A percentile compares a stretch with the other conserved stretches of the same genome.
These are phyloP conservation scores for Mystacides longicornis DNA, from an alignment of 2,888 invertebrate genomes.

Conservation along the genomic window DNA sequence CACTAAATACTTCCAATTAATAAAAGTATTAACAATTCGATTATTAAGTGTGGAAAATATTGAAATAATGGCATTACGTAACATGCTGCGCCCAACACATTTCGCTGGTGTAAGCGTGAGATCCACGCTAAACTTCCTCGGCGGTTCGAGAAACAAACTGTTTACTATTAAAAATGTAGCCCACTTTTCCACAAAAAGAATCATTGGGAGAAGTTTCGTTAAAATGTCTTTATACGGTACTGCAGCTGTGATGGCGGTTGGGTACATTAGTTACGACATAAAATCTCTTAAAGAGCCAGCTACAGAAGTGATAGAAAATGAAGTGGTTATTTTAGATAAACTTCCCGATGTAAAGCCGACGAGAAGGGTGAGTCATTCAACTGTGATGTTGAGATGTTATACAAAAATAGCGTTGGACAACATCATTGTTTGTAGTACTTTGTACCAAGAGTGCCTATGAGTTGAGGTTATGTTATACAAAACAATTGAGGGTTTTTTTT, in stretches of 20 bases:
- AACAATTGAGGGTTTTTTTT: no score
- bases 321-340: conserved; percentile 35
- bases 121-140: no score
- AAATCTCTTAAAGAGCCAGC: neutral
- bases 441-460: no score
- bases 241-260: neutral
- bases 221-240: neutral
- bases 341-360: conserved; percentile 48
- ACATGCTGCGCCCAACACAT: no score
- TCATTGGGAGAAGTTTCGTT: neutral
- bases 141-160: neutral
- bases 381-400: neutral
- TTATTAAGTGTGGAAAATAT: no score
- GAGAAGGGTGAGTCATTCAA: conserved; percentile 36
- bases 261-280: neutral
- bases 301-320: neutral
- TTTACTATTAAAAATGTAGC: neutral
- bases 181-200: neutral
- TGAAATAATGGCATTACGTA: no score
- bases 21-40: no score
- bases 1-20: no score
- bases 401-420: neutral
- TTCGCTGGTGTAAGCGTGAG: no score
- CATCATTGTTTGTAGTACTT: no score
- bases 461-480: no score